Conservation (phyloP, 2,888 invertebrate genomes). For the Cantharis rustica region DNA sequence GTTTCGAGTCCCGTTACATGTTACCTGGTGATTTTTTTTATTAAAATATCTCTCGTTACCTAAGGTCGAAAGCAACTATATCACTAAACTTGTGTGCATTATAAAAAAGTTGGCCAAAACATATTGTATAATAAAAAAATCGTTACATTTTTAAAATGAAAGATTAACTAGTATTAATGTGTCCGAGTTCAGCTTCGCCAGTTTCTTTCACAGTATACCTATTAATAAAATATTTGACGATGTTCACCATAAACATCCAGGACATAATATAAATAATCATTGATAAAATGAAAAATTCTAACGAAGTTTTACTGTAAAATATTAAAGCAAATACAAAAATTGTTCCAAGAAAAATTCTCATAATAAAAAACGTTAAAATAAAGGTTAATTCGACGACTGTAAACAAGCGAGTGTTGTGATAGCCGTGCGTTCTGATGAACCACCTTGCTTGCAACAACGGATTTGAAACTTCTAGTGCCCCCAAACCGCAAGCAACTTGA, state of each 20-base stretch:
- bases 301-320: slow-evolving; percentile 54
- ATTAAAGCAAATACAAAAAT: slow-evolving; percentile 57
- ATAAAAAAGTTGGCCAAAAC: not conserved
- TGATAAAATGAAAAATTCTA: slow-evolving; percentile 46
- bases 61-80: too few relatives aligned
- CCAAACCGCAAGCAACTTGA: slow-evolving; percentile 61
- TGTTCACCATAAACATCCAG: slow-evolving; percentile 49
- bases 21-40: too few relatives aligned
- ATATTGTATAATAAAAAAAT: not conserved
- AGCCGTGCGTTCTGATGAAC: slow-evolving; percentile 62
- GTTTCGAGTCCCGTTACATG: too few relatives aligned
- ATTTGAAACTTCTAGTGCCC: slow-evolving; percentile 66
- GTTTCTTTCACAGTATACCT: slow-evolving; percentile 36
- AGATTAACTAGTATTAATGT: slow-evolving; percentile 6
- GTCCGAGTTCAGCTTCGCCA: slow-evolving; percentile 1
- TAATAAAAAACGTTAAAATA: slow-evolving; percentile 56
- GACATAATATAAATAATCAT: slow-evolving; percentile 49
- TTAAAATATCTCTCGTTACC: too few relatives aligned
- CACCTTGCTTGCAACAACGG: slow-evolving; percentile 66
- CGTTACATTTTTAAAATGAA: not conserved
- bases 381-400: slow-evolving; percentile 59
- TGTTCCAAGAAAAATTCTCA: slow-evolving; percentile 62
- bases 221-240: slow-evolving; percentile 42
- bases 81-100: not conserved
- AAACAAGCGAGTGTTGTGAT: slow-evolving; percentile 56